A percentile compares a stretch with the other conserved stretches of the same genome.
These are phyloP conservation scores for Andinoacara biseriatus DNA, from an alignment of 2,113 vertebrate genomes.

Conservation along the genomic window DNA sequence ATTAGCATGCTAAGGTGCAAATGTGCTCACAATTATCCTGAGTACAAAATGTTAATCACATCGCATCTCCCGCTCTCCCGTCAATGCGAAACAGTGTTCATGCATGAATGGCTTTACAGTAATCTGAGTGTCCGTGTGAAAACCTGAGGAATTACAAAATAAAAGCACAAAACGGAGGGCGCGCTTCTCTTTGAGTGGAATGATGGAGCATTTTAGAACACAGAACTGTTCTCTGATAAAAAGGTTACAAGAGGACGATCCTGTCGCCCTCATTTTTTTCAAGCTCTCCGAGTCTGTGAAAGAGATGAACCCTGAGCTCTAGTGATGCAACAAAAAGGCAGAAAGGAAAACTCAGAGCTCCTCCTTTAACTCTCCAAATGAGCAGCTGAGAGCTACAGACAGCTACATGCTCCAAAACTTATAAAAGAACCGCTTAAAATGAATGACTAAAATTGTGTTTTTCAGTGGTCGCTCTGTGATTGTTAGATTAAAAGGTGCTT, in stretches of 20 bases:
- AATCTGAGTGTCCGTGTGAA: neutral
- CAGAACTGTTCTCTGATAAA: neutral
- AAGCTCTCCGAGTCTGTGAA: neutral
- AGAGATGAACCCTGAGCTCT: neutral
- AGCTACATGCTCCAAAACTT: neutral
- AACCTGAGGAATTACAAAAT: constrained; percentile 15
- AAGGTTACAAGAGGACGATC: neutral
- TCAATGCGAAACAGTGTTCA: neutral
- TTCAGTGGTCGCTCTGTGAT: neutral
- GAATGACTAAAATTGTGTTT: too few species aligned
- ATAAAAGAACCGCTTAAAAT: too few species aligned
- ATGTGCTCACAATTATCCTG: constrained; percentile 42
- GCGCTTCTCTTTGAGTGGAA: constrained; percentile 10
- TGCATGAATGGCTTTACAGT: neutral
- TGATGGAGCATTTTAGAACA: neutral
- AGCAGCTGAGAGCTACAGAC: too few species aligned
- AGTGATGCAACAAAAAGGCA: neutral
- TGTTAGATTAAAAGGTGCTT: neutral
- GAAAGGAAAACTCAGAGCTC: neutral
- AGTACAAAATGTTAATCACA: neutral
- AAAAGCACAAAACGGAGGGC: fast-evolving
- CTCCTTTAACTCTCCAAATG: too few species aligned
- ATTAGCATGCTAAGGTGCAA: constrained; percentile 12
- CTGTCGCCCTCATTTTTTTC: neutral
- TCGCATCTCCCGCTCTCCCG: neutral